phyloP scores from a whole-genome alignment of 1,140 invertebrate species.

The Drosophila pruinosa region DNA sequence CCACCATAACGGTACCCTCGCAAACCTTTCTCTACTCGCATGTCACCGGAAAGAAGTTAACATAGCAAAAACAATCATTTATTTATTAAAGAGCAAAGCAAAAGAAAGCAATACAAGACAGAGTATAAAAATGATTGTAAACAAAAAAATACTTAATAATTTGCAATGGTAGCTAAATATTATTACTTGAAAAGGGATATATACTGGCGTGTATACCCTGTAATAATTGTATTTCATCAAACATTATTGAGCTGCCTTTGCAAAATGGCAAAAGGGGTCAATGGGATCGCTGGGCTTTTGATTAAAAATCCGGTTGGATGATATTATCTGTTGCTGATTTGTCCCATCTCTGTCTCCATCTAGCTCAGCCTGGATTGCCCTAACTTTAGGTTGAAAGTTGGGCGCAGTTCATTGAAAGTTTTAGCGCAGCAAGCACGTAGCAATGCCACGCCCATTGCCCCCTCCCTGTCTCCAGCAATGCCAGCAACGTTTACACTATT shows the following conservation, averaged over 20 bases:
- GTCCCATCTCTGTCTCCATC: not conserved
- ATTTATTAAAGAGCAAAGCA: too few relatives aligned
- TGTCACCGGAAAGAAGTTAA: slow-evolving; percentile 30
- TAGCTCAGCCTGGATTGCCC: not conserved
- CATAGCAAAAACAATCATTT: slow-evolving; percentile 61
- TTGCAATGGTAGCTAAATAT: too few relatives aligned
- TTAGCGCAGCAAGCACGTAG: slow-evolving; percentile 49
- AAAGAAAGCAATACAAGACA: too few relatives aligned
- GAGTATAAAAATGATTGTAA: too few relatives aligned
- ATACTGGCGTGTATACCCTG: too few relatives aligned
- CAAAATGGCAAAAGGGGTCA: slow-evolving; percentile 20
- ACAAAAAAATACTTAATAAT: too few relatives aligned
- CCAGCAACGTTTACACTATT: slow-evolving; percentile 60
- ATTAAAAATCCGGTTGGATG: slow-evolving; percentile 45
- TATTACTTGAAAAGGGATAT: too few relatives aligned
- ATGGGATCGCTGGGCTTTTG: slow-evolving; percentile 35
- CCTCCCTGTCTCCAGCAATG: not conserved
- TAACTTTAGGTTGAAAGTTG: slow-evolving; percentile 42
- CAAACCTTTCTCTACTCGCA: not conserved
- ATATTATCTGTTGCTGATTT: slow-evolving; percentile 47
- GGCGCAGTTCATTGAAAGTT: slow-evolving; percentile 59
- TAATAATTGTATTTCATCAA: too few relatives aligned
- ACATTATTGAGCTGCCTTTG: not conserved
- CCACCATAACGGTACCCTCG: too few relatives aligned
- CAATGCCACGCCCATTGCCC: slow-evolving; percentile 17